These are phyloP conservation scores for Erynnis tages DNA, from an alignment of 2,888 invertebrate genomes.

Conservation along the genomic window DNA sequence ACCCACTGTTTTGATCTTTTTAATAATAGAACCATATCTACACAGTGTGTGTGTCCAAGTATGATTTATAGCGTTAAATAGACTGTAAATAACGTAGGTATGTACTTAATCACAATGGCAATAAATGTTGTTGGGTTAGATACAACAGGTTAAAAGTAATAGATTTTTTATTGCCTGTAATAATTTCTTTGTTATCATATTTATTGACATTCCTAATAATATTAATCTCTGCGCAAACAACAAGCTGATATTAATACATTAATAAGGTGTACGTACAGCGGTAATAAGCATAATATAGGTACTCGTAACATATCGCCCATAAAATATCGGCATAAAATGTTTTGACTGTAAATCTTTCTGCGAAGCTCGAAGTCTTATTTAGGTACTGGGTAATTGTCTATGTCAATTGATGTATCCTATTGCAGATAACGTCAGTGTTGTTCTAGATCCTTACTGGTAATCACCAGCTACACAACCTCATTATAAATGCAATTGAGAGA, in stretches of 20 bases:
- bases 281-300: too few relatives aligned
- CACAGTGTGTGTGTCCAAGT: background rate
- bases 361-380: slow-evolving; percentile 2
- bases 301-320: too few relatives aligned
- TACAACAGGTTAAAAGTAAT: slow-evolving; percentile 31
- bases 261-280: background rate
- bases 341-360: background rate
- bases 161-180: slow-evolving; percentile 33
- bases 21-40: slow-evolving; percentile 19
- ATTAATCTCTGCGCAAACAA: slow-evolving; percentile 7
- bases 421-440: slow-evolving; percentile 56
- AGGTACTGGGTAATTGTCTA: slow-evolving; percentile 28
- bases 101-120: slow-evolving; percentile 18
- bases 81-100: slow-evolving; percentile 26
- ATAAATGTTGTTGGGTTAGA: slow-evolving; percentile 17
- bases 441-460: slow-evolving; percentile 66
- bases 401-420: slow-evolving; percentile 42
- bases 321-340: too few relatives aligned
- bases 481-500: slow-evolving; percentile 33
- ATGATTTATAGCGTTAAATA: slow-evolving; percentile 21
- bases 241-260: background rate
- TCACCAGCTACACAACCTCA: slow-evolving; percentile 50
- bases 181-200: slow-evolving; percentile 24
- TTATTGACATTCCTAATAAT: slow-evolving; percentile 27
- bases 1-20: background rate